phyloP scores from a whole-genome alignment of 2,797 vertebrate genomes.

The Cacajao melanocephalus region DNA sequence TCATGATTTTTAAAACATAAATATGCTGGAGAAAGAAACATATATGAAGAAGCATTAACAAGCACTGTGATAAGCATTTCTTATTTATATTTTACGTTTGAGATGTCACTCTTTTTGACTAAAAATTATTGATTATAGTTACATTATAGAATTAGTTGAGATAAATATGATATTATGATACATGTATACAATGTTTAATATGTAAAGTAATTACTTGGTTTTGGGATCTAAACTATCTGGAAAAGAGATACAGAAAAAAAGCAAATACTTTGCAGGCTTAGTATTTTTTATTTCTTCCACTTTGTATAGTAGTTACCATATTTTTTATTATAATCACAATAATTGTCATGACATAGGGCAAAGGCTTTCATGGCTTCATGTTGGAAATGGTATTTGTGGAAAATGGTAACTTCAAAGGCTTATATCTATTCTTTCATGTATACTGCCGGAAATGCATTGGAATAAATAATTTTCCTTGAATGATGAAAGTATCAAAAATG shows the following conservation, averaged over 20 bases:
- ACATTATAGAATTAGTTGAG: neutral
- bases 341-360: neutral
- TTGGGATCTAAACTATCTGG: neutral
- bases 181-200: neutral
- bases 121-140: neutral
- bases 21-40: neutral
- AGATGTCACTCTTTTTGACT: neutral
- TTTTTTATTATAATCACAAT: neutral
- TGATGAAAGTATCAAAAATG: slow-evolving; percentile 38
- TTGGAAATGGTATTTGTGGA: slow-evolving; percentile 56
- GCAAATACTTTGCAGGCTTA: neutral
- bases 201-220: neutral
- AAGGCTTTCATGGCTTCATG: neutral
- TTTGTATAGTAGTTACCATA: neutral
- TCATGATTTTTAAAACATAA: neutral
- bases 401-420: slow-evolving; percentile 38
- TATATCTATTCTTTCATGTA: slow-evolving; percentile 43
- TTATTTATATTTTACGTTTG: neutral
- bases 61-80: neutral
- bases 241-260: slow-evolving; percentile 14
- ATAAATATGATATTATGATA: neutral
- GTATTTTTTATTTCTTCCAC: neutral
- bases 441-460: slow-evolving; percentile 44
- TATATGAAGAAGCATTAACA: neutral
- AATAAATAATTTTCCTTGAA: slow-evolving; percentile 42